phyloP scores from a whole-genome alignment of 2,113 vertebrate genomes.

The Dromaius novaehollandiae region DNA sequence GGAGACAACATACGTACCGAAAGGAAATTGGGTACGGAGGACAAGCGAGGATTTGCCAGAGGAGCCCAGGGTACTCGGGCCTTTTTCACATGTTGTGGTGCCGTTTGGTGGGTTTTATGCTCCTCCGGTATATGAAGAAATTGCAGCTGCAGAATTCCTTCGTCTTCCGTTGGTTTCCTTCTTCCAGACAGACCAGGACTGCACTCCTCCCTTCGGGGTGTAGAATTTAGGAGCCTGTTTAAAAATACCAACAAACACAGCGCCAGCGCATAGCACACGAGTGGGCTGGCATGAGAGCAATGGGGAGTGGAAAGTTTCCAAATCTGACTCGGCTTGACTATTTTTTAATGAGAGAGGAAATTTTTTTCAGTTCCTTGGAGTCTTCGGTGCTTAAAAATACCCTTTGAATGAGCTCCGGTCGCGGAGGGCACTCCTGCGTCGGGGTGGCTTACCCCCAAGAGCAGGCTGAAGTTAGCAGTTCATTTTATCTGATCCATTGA shows the following conservation, averaged over 20 bases:
- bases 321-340: neutral
- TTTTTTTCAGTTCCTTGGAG: neutral
- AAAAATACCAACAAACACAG: neutral
- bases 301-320: neutral
- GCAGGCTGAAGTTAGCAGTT: neutral
- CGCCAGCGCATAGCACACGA: accelerated
- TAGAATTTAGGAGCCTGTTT: neutral
- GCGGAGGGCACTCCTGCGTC: neutral
- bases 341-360: neutral
- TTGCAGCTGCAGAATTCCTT: neutral
- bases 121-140: neutral
- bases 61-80: neutral
- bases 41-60: neutral
- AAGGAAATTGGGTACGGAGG: neutral
- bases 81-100: neutral
- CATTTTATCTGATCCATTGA: neutral
- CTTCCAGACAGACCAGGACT: neutral
- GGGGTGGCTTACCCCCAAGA: neutral
- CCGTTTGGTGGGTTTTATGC: neutral
- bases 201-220: neutral
- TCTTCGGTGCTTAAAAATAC: neutral
- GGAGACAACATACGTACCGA: neutral
- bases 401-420: neutral
- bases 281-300: neutral
- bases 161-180: neutral